Base-by-base conservation (phyloP, 2,113 vertebrate genomes). In the Mastomys natalensis region DNA sequence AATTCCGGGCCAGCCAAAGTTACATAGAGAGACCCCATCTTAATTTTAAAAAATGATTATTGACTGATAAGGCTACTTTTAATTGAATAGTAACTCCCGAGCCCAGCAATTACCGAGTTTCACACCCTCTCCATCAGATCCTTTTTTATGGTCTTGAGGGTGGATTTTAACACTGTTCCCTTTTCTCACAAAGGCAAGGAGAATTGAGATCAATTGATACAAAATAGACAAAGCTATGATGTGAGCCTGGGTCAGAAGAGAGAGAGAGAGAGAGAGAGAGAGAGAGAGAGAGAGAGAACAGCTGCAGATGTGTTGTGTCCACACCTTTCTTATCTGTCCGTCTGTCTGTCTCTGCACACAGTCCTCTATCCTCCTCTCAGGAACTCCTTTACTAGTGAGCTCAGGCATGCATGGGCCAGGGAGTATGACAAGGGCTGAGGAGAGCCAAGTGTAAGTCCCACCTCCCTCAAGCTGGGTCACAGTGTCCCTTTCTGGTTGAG, bases 91-190 rank as follows among this genome's bases (percentile, higher is more conserved):
- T 13, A 2, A 15, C 55, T 86, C 4, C 68, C 80, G 10, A 60
- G 84, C 0, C 0, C 77, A 10, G 26, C 0, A 19, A n/a, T 1
- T 0, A 5, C 22, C 11, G 1, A 0, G 13, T 13, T 0, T 26
- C 48, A 11, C 0, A 0, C 2, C 6, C 7, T 31, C 51, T 70
- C 74, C 66, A 19, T 17, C 19, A 3, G 0, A 13, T 72, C 72
- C 40, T 16, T 3, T 1, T 1, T 29, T 6, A 22, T 1, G 22
- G 22, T 29, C 40, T 21, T 0, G 24, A 0, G 43, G 15, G 37
- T 0, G 11, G 29, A 34, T 31, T 9, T 64, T 22, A 10, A 40
- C 64, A 31, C 5, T 7, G 31, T 1, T 64, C n/a, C 51, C 45
- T 89, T 85, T 51, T 55, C 53, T 5, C 55, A 62, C 51, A 16